Evolutionary conservation across 2,113 vertebrate genomes (phyloP), one percentile per base, ranked within the genome.

Genomic region (Labrus mixtus): DNA sequence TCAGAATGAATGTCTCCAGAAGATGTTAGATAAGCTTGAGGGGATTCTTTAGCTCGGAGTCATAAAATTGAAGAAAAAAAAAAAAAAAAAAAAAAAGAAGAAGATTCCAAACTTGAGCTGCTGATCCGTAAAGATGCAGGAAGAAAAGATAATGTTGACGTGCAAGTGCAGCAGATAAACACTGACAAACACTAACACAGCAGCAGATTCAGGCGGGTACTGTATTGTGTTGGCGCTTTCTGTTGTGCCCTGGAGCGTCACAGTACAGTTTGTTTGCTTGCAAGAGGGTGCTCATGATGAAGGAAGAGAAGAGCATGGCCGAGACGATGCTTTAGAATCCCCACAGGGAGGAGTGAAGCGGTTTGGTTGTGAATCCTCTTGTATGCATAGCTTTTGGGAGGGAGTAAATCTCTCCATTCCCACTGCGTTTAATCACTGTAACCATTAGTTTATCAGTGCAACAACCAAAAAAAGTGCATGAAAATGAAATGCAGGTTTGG

Each of bases 231-330:
- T 15, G 65, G n/a, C 75, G 11, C 20, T 56, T 69, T 74, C 23
- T 25, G 46, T 59, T 43, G 10, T 74, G 57, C 67, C 66, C 67
- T 8, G 45, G 22, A 76, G 82, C 61, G 1, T 72, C 37, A 50
- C 7, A 64, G 22, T 62, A 50, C 66, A 57, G 9, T 60, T 37
- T 25, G 37, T 70, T 71, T 83, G 43, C 73, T 46, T 83, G 22
- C 8, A 62, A 73, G n/a, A 79, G 80, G 76, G 62, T 74, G 64
- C 66, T 69, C 68, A 77, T 86, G 55, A 80, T 64, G 70, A 78
- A 68, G 61, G 50, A 76, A 63, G 15, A 61, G 25, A 72, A 61
- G 45, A 53, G 69, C 55, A 57, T n/a, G 33, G 65, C 20, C 77
- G 48, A 63, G 70, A 13, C 74, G 82, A 17, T 48, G 46, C 46